Evolutionary conservation across 2,888 invertebrate genomes (phyloP).

Genomic region (Agonum fuliginosum): DNA sequence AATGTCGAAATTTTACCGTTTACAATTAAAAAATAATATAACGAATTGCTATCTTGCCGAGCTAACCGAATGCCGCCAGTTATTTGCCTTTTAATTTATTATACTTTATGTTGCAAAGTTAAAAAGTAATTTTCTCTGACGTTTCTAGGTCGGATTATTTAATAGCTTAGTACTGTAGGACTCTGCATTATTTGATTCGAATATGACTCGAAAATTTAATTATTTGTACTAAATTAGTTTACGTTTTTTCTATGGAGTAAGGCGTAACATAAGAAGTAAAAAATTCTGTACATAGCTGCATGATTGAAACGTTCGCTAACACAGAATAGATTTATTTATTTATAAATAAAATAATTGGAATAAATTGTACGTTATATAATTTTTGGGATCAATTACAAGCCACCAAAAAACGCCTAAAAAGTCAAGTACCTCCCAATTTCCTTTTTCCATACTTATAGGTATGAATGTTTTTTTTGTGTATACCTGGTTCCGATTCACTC

Average conservation of each 20-base stretch:
- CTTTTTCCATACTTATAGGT: too few relatives aligned
- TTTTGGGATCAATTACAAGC: too few relatives aligned
- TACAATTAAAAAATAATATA: conserved; percentile 30
- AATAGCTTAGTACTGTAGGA: conserved; percentile 7
- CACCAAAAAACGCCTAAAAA: too few relatives aligned
- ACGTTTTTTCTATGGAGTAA: neutral
- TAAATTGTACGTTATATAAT: too few relatives aligned
- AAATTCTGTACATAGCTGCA: neutral
- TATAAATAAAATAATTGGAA: too few relatives aligned
- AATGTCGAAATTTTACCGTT: conserved; percentile 46
- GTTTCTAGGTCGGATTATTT: conserved; percentile 51
- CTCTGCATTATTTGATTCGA: conserved; percentile 19
- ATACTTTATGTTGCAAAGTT: conserved; percentile 23
- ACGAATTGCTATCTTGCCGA: conserved; percentile 28
- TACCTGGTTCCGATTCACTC: too few relatives aligned
- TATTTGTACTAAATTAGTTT: conserved; percentile 6
- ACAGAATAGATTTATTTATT: too few relatives aligned
- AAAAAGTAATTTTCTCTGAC: conserved; percentile 52
- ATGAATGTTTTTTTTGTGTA: too few relatives aligned
- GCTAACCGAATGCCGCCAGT: conserved; percentile 3
- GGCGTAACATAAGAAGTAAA: neutral
- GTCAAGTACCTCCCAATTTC: too few relatives aligned
- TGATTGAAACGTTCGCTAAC: too few relatives aligned
- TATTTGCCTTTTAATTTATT: conserved; percentile 49
- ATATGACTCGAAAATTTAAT: conserved; percentile 23